Conservation (phyloP, 2,888 invertebrate genomes). For the Linyphia triangularis region DNA sequence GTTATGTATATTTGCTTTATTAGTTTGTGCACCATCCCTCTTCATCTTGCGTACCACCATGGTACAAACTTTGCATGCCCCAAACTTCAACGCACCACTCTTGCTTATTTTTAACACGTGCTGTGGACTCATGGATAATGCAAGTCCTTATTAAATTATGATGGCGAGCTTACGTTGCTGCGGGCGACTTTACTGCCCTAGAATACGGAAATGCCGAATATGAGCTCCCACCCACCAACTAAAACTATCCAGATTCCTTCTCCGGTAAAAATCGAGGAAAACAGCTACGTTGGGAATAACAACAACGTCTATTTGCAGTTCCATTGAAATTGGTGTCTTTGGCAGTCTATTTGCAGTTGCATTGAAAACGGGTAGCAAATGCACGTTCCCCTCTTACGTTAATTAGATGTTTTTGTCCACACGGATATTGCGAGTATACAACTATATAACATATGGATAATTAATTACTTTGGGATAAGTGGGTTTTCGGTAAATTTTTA, state of each 20-base stretch:
- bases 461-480: not conserved
- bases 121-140: conserved; percentile 69
- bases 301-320: conserved; percentile 15
- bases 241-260: conserved; percentile 72
- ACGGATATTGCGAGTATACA: too few species aligned
- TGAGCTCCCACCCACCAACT: not conserved
- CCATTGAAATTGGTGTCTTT: not conserved
- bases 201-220: conserved; percentile 52
- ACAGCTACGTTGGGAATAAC: conserved; percentile 32
- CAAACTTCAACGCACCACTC: conserved; percentile 60
- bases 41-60: not conserved
- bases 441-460: too few species aligned
- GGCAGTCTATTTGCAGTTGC: not conserved
- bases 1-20: conserved; percentile 19
- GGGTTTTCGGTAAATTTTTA: not conserved
- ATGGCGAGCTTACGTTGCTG: conserved; percentile 26
- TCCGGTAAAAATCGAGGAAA: conserved; percentile 48
- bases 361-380: conserved; percentile 6
- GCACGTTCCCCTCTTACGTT: not conserved
- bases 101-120: conserved; percentile 74
- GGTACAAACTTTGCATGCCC: conserved; percentile 61
- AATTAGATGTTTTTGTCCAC: conserved; percentile 8
- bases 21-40: conserved; percentile 28
- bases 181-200: conserved; percentile 36
- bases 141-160: conserved; percentile 70